phyloP scores from a whole-genome alignment of 2,113 vertebrate genomes.

The western clawed frog (Xenopus tropicalis) region DNA sequence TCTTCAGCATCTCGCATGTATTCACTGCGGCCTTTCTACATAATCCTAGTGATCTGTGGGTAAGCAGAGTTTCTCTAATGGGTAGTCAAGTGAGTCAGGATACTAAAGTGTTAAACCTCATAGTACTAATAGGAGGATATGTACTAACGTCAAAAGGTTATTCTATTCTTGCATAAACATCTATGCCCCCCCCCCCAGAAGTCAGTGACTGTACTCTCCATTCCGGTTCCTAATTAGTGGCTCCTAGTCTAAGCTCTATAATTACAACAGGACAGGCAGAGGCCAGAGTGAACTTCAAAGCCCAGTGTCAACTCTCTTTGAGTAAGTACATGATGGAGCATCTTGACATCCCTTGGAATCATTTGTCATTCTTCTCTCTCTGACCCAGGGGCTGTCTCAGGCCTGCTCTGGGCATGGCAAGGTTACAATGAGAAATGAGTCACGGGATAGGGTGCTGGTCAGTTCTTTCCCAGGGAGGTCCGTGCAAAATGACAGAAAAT shows the following conservation, averaged over 20 bases:
- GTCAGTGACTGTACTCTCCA: not conserved
- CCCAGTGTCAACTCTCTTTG: not conserved
- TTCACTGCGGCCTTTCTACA: no score
- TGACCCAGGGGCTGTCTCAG: not conserved
- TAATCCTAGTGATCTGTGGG: no score
- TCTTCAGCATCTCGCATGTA: no score
- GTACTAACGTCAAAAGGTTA: no score
- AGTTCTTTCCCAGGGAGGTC: not conserved
- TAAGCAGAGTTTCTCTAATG: no score
- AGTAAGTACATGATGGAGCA: not conserved
- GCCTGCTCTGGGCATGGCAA: not conserved
- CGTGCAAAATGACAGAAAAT: not conserved
- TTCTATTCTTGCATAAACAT: no score
- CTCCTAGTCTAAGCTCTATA: conserved; percentile 16
- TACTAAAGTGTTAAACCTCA: no score
- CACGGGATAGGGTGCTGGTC: not conserved
- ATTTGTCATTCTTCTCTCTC: not conserved
- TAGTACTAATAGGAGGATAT: no score
- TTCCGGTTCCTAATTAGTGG: conserved; percentile 28
- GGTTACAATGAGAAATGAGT: not conserved
- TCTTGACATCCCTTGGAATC: not conserved
- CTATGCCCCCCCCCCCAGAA: not conserved
- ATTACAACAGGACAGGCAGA: conserved; percentile 18
- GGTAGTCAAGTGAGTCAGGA: no score
- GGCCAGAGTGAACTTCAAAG: not conserved